Evolutionary conservation across 2,797 vertebrate genomes (phyloP).

Genomic region (Diplodus puntazzo): DNA sequence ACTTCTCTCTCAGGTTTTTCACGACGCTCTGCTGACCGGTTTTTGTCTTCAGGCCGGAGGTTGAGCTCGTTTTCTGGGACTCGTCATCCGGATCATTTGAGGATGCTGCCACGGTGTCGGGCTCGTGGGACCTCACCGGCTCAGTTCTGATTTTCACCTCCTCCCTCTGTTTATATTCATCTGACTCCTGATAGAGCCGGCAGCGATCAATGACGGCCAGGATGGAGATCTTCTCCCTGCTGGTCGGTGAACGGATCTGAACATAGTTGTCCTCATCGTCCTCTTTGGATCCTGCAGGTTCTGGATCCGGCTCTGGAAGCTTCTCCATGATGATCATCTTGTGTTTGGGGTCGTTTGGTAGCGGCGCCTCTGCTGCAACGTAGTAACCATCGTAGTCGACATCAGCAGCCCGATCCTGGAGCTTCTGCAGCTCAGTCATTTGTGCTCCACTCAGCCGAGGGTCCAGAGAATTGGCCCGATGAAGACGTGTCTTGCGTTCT

Average conservation of each 20-base stretch:
- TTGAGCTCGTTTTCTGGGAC: conserved; percentile 11
- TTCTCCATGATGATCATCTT: conserved; percentile 88
- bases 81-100: not conserved
- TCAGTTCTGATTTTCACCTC: conserved; percentile 53
- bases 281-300: conserved; percentile 3
- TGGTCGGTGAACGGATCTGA: conserved; percentile 89
- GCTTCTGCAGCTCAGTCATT: conserved; percentile 48
- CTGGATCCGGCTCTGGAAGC: conserved; percentile 34
- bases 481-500: conserved; percentile 40
- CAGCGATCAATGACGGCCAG: conserved; percentile 87
- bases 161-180: conserved; percentile 80
- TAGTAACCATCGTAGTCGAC: conserved; percentile 56
- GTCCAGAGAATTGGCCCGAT: conserved; percentile 70
- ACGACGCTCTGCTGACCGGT: conserved; percentile 66
- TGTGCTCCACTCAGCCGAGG: conserved; percentile 37
- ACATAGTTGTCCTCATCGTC: conserved; percentile 71
- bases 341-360: conserved; percentile 72
- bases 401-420: conserved; percentile 36
- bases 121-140: conserved; percentile 25
- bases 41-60: conserved; percentile 39
- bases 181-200: conserved; percentile 87
- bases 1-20: conserved; percentile 80
- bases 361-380: conserved; percentile 76
- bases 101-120: not conserved
- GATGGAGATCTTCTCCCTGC: conserved; percentile 87